Conservation (phyloP, 2,797 vertebrate genomes). For the Parauchenoglanis punctatus region DNA sequence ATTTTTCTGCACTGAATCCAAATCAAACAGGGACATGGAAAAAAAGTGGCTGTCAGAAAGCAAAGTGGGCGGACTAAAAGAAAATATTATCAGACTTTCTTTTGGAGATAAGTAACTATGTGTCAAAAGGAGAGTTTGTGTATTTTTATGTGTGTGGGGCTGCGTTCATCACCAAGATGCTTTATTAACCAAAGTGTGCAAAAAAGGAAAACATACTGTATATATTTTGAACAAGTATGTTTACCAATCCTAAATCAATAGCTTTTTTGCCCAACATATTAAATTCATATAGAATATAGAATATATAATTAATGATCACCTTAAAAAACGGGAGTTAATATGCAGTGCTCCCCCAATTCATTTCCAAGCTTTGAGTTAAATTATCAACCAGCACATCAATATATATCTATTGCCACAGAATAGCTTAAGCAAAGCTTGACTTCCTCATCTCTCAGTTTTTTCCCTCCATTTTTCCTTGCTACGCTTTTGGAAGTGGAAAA, state of each 20-base stretch:
- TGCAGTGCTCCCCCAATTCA: background rate
- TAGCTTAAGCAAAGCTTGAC: conserved; percentile 26
- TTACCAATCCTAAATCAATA: conserved; percentile 21
- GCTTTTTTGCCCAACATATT: conserved; percentile 4
- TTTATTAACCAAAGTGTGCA: background rate
- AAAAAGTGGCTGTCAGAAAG: conserved; percentile 39
- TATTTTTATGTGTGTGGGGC: conserved; percentile 3
- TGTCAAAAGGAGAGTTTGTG: background rate
- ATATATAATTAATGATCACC: background rate
- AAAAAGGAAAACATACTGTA: background rate
- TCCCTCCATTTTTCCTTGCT: conserved; percentile 34
- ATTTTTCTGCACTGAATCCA: conserved; percentile 36
- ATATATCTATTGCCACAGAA: background rate
- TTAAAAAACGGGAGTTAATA: background rate
- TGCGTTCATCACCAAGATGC: background rate
- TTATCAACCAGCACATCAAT: background rate
- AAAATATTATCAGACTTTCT: conserved; percentile 45
- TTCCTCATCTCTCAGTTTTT: conserved; percentile 34
- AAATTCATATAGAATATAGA: background rate
- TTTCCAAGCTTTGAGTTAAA: background rate
- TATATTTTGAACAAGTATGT: background rate
- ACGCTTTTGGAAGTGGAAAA: conserved; percentile 59
- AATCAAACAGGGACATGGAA: conserved; percentile 45
- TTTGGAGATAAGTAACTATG: conserved; percentile 36
- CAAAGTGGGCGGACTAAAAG: conserved; percentile 19